Evolutionary conservation across 2,113 vertebrate species (phyloP).

Genomic region (Salvelinus namaycush): DNA sequence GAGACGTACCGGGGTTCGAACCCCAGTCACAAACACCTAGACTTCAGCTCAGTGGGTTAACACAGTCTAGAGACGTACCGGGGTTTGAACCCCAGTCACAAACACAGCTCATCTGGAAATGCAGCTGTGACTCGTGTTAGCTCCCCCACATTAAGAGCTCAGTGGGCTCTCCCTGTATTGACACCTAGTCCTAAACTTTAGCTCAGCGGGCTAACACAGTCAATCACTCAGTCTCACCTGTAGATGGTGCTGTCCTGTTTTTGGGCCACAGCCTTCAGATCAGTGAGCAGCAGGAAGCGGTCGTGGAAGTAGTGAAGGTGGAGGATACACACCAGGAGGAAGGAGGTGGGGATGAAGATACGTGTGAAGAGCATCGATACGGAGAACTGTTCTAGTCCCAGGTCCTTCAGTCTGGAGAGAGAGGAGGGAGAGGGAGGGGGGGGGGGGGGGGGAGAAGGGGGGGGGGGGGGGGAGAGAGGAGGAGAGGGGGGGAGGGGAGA

Average conservation of each 20-base stretch:
- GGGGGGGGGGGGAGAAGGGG: neutral
- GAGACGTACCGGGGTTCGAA: no score
- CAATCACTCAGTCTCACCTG: conserved; percentile 79
- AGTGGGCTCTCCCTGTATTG: neutral
- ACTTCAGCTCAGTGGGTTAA: no score
- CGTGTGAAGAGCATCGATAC: conserved; percentile 84
- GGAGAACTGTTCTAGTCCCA: conserved; percentile 84
- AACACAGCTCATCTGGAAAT: no score
- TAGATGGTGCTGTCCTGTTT: conserved; percentile 94
- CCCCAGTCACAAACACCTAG: no score
- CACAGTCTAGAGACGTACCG: no score
- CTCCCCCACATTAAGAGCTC: no score
- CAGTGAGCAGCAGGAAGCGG: conserved; percentile 90
- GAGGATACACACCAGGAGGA: conserved; percentile 91
- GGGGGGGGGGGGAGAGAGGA: neutral
- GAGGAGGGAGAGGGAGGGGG: neutral
- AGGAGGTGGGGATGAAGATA: conserved; percentile 95
- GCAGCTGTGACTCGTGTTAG: no score
- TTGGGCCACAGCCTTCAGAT: conserved; percentile 90
- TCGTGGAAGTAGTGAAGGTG: conserved; percentile 98
- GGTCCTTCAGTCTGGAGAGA: conserved; percentile 79
- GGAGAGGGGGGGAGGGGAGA: neutral
- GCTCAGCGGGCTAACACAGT: neutral
- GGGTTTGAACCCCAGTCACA: no score
- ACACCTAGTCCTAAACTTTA: no score